Percentiles rank a stretch among this genome's conserved stretches.
phyloP scores from a whole-genome alignment of 2,113 vertebrate genomes.

The Pedetes capensis region DNA sequence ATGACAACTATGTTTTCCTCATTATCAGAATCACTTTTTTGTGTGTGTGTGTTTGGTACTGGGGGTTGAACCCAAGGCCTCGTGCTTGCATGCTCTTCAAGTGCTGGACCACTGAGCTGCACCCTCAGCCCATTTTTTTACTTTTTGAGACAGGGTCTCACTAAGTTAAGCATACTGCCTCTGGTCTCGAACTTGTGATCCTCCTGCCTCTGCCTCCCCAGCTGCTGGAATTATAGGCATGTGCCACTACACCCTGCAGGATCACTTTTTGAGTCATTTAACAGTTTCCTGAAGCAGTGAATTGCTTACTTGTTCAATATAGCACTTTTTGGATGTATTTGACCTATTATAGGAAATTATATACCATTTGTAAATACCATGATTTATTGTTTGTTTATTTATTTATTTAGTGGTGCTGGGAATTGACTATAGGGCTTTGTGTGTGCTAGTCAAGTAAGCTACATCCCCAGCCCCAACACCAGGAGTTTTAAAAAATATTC shows the following conservation, averaged over 20 bases:
- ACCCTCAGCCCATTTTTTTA: too few species aligned
- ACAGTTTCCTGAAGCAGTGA: neutral
- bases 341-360: neutral
- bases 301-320: neutral
- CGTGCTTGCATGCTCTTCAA: too few species aligned
- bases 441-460: neutral
- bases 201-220: too few species aligned
- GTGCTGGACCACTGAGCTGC: too few species aligned
- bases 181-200: too few species aligned
- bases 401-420: neutral
- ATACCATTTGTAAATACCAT: neutral
- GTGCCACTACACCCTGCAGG: too few species aligned
- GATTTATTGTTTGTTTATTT: neutral
- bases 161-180: too few species aligned
- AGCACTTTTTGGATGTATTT: neutral
- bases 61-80: too few species aligned
- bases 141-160: too few species aligned
- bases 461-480: neutral
- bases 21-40: neutral
- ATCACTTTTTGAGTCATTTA: neutral
- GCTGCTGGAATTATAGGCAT: too few species aligned
- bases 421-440: neutral
- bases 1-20: neutral
- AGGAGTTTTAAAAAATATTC: neutral
- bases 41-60: too few species aligned